Evolutionary conservation across 2,797 vertebrate genomes (phyloP), one percentile per base, ranked within the genome.

Genomic region (Chaenodraco wilsoni): DNA sequence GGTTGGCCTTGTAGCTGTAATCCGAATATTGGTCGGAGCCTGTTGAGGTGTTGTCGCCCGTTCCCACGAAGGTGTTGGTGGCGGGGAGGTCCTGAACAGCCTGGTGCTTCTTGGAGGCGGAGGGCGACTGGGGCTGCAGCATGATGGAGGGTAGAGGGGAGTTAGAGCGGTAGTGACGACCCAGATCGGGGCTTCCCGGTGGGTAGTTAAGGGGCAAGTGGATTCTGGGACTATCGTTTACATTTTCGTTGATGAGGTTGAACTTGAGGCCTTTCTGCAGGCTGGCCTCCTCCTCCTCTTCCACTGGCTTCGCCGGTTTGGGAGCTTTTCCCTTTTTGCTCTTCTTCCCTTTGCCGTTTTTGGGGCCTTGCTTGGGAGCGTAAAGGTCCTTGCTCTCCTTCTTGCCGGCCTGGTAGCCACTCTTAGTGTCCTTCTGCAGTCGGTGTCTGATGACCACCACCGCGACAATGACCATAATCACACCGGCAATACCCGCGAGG

Each of bases 1-100:
- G 96, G 87, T 98, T 99, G 94, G 97, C 96, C 94, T 98, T 98
- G 96, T 98, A 99, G 97, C 97, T 98, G 97, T 98, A 99, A 97
- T 99, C 97, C 93, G 97, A 99, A 94, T 98, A 99, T 94, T 99
- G 98, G 95, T 99, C 98, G 2, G 98, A 99, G 88, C 98, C 97
- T 0, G 97, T 98, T 5, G 98, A 99, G 90, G 96, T 98, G 95
- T 96, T 99, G 95, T 99, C 98, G 66, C 97, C 97, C 0, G 97
- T 99, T 80, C 98, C 98, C 90, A 99, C 98, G 66, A 99, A 99
- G 76, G 98, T 99, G 93, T 99, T 99, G 92, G 98, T 96, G 65
- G 98, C 97, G 0, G 98, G 98, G 79, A 99, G 96, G 91, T 99
- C 98, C 94, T 99, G 98, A 77, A 99, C 98, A 41, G 97, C 98